Evolutionary conservation across 2,113 vertebrate species (phyloP), one percentile per base, ranked within the genome.

Genomic region (Struthio camelus): DNA sequence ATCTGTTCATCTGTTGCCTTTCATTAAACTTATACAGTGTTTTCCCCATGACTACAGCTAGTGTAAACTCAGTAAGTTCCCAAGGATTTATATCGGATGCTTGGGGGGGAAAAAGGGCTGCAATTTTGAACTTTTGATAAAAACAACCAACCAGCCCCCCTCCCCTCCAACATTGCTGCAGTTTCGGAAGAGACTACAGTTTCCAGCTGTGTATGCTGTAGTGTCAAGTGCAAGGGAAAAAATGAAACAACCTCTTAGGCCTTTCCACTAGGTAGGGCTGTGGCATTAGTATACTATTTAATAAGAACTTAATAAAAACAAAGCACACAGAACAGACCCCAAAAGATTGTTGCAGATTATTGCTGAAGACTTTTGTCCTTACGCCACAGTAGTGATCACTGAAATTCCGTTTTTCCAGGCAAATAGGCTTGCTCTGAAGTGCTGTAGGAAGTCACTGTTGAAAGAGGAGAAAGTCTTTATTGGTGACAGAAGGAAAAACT

Each of bases 341-440:
- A 22, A 53, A 87, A 23, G n/a, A 44, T 13, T 56, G 58, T 36
- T 51, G 61, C n/a, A n/a, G n/a, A n/a, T n/a, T n/a, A n/a, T n/a
- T 56, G 27, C 6, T 75, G 48, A 80, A 69, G 64, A 34, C 25
- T 71, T 84, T n/a, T 53, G 11, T 10, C 34, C 10, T n/a, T 40
- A 16, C 3, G 2, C 2, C 2, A 14, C 7, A 9, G 10, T 3
- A 0, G 1, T 2, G 3, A 11, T 66, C 4, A 5, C 22, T n/a
- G 36, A 4, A 3, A 59, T 89, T 79, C 11, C n/a, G n/a, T n/a
- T n/a, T 11, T 83, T 30, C 14, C 4, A 54, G 19, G 25, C 10
- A 58, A 50, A 54, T 46, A 22, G 7, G 14, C 15, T 24, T 14
- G 14, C 36, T 53, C 13, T 69, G 13, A 42, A 58, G 10, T 42